Evolutionary conservation across 1,140 invertebrate genomes (phyloP), one percentile per base, ranked within the genome.

Genomic region (Mizuhopecten yessoensis): DNA sequence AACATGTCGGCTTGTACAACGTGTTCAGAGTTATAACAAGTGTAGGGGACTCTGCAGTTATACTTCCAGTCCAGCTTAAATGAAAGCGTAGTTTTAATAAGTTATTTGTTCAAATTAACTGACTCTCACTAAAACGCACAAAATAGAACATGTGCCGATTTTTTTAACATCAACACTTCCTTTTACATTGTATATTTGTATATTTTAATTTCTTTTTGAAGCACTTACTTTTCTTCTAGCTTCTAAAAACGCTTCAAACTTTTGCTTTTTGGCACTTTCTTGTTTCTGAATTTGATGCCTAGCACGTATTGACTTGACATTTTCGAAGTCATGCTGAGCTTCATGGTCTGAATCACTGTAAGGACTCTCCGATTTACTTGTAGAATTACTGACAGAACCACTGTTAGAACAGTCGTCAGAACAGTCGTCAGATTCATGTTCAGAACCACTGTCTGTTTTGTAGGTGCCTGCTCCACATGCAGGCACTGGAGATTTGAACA

Each of bases 171-270:
- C n/a, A n/a, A n/a, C n/a, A n/a, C n/a, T n/a, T n/a, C n/a, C n/a
- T n/a, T n/a, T n/a, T 49, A 49, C 45, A 49, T 15, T 9, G 20
- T 20, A 49, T 20, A 20, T 20, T 49, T 13, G n/a, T 49, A 75
- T 75, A 29, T n/a, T 29, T 29, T n/a, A 75, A 29, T 75, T 75
- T 17, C n/a, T 75, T 75, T 75, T 75, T 29, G 57, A n/a, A 75
- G 57, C 23, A 29, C 23, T 75, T 9, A 75, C 23, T 17, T 75
- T 75, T 29, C 57, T 23, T 29, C 57, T 75, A 29, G 57, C 57
- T 75, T 75, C 57, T 75, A 75, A 29, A 75, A 75, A 75, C 9
- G 57, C 57, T 75, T 75, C 57, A 75, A 75, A 75, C 57, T 29
- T 75, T 75, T 75, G n/a, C 57, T 75, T 75, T 17, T 75, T 75